These are phyloP conservation scores for Apodemia duryi DNA, from an alignment of 2,888 invertebrate species.

Conservation along the genomic window DNA sequence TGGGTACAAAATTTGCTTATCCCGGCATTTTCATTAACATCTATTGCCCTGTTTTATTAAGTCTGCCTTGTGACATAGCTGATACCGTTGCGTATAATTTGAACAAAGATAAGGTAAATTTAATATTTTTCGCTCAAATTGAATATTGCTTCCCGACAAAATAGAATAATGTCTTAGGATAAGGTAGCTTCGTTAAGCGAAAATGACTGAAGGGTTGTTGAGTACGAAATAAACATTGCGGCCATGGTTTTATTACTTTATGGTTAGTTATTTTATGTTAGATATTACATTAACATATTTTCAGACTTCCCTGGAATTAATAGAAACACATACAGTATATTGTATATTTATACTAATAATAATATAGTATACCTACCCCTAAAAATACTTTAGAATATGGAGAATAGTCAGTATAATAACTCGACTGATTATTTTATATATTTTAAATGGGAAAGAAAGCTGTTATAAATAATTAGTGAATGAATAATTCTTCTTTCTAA, in stretches of 20 bases:
- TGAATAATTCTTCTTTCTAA: no score
- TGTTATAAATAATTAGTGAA: no score
- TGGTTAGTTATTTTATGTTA: not conserved
- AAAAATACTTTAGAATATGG: no score
- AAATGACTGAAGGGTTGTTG: conserved; percentile 4
- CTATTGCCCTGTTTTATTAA: conserved; percentile 52
- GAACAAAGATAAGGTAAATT: conserved; percentile 44
- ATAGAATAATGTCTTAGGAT: conserved; percentile 14
- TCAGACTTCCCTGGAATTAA: not conserved
- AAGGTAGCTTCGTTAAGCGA: not conserved
- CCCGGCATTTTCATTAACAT: conserved; percentile 61
- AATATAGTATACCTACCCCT: no score
- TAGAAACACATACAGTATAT: no score
- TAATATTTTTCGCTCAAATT: conserved; percentile 51
- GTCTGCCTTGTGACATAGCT: conserved; percentile 37
- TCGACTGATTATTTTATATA: no score
- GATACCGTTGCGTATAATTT: conserved; percentile 35
- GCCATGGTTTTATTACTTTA: not conserved
- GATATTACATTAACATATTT: not conserved
- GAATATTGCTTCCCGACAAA: conserved; percentile 44
- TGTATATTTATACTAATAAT: no score
- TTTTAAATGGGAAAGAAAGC: no score
- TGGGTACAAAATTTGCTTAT: conserved; percentile 46
- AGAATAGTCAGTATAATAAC: no score
- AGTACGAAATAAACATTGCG: not conserved